phyloP scores from a whole-genome alignment of 2,113 vertebrate species.

The Notarius quadriscutis region DNA sequence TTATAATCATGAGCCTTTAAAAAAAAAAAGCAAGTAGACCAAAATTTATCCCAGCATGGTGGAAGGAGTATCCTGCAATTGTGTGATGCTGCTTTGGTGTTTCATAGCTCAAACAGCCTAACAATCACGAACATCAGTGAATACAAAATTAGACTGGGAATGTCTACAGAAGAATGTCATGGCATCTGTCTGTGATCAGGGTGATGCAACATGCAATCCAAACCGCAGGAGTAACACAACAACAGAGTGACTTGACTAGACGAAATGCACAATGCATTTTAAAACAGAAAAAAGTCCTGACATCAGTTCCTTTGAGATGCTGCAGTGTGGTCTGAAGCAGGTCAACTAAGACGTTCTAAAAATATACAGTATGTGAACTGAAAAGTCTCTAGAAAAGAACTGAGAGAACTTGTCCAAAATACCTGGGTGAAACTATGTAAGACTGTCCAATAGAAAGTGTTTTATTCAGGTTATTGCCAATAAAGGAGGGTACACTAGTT shows the following conservation, averaged over 20 bases:
- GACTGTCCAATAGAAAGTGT: background rate
- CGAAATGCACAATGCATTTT: background rate
- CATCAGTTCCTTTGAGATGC: background rate
- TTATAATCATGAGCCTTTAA: background rate
- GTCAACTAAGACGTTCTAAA: background rate
- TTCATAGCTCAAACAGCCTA: background rate
- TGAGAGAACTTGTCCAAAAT: background rate
- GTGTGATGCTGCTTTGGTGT: background rate
- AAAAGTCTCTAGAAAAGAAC: background rate
- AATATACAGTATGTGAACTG: background rate
- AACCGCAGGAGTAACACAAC: background rate
- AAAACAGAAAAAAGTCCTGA: background rate
- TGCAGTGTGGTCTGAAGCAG: background rate
- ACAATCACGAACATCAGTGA: background rate
- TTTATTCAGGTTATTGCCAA: background rate
- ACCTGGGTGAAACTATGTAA: background rate
- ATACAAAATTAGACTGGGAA: background rate
- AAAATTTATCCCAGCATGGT: background rate
- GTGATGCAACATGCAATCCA: background rate
- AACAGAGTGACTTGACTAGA: background rate
- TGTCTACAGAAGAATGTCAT: background rate
- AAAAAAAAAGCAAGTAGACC: background rate
- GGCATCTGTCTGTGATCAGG: background rate
- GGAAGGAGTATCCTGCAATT: background rate
- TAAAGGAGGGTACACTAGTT: background rate